Evolutionary conservation across 2,888 invertebrate genomes (phyloP), one percentile per base, ranked within the genome.

Genomic region (Oasisia sp.): DNA sequence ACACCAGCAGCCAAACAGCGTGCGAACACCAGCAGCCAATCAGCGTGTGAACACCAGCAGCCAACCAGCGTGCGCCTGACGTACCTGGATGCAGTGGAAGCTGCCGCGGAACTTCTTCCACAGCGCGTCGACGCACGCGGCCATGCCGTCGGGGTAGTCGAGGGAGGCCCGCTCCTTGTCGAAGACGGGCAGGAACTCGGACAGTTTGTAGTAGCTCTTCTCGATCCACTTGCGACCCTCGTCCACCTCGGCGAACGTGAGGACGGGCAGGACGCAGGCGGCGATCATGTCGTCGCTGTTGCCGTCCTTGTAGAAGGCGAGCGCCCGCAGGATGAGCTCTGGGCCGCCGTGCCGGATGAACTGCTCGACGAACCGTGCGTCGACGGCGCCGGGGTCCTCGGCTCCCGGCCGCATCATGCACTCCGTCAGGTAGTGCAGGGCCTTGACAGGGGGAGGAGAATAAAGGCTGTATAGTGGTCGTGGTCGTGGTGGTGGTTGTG

Each of bases 301-400:
- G 90, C 44, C 32, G 38, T 32, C 32, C 32, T 32, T 90, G 90
- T 90, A 90, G 44, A 38, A 38, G 38, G 90, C 90, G 32, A 90
- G 90, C 14, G 90, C 90, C 7, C 44, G 38, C 90, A 90, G 32
- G 14, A 90, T 38, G 14, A 90, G 14, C 44, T 90, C 44, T 32
- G 32, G 90, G 19, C 90, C 90, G 44, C 44, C 90, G 1, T 90
- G 32, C 38, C 93, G 50, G 2, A 94, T 92, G 92, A 94, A 95
- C 91, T 95, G 95, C 91, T 93, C 92, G 32, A 94, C 94, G 91
- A 95, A 94, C 50, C 94, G 93, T 32, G 94, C 94, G 91, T 95
- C 95, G 0, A 94, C 92, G 27, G 92, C 38, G 74, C 14, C 74
- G 19, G 93, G 90, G 19, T 32, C 44, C 5, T 90, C 92, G 38